Base-by-base conservation (phyloP, 64 coral and sea anemone genomes). In the Stylophora pistillata region DNA sequence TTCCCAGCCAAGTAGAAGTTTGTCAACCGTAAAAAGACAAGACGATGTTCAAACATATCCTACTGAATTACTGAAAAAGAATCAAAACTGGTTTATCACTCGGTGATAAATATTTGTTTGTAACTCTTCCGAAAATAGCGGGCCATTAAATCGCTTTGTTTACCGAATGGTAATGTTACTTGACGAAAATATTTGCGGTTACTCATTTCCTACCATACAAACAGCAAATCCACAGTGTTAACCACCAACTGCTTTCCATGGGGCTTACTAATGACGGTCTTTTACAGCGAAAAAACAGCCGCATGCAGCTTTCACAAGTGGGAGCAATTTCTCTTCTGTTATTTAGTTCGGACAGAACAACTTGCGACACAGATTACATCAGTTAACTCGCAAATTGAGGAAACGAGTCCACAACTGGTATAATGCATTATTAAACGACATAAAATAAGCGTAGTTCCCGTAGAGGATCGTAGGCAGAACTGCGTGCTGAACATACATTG, bases 121-220 rank as follows among this genome's bases (percentile, higher is more conserved):
- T 13, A 52, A 23, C 17, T 47, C 14, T 21, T 17, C 52, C 6
- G 29, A 20, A 23, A 37, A 20, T 76, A 53, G 32, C 15, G 18
- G 21, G 10, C 15, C 14, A 56, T 28, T 14, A 78, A 56, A 28
- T 16, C 13, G 15, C 53, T 64, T 20, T 84, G 33, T 68, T 84
- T 84, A 41, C 80, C 23, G 34, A 37, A 25, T 47, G 37, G 30
- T 5, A 37, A 54, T 34, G 9, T 9, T n/a, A 53, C 62, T 2
- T n/a, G 17, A 31, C 21, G 5, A 84, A 68, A 70, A 84, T 84
- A 84, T 70, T 84, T 69, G 28, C 41, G 21, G 33, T 79, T 56
- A 9, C 14, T 13, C 3, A 70, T 69, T 84, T 84, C 80, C 69
- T 84, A 84, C 80, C 80, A 53, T 84, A 21, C 33, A 84, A 84